A percentile compares a stretch with the other conserved stretches of the same genome.
Evolutionary conservation across 1,140 invertebrate species (phyloP).

Genomic region (Sarcophaga bullata): DNA sequence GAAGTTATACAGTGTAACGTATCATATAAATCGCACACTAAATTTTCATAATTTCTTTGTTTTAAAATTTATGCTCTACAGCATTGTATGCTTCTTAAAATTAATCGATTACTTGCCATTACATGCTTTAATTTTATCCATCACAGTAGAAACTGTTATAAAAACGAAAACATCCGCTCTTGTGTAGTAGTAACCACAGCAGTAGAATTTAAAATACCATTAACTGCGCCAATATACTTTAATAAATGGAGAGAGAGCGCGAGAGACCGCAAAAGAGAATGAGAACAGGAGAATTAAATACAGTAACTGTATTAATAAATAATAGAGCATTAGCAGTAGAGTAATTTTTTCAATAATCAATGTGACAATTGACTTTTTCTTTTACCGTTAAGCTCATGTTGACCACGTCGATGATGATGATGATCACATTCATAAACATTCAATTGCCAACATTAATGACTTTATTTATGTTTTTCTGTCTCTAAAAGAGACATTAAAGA

Average conservation of each 20-base stretch:
- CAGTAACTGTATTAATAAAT: not conserved
- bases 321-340: not conserved
- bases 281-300: not conserved
- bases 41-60: too few species aligned
- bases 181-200: too few species aligned
- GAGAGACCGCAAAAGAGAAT: not conserved
- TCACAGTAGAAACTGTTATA: too few species aligned
- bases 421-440: constrained; percentile 10
- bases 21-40: too few species aligned
- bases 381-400: not conserved
- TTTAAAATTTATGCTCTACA: too few species aligned
- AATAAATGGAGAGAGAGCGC: not conserved
- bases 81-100: too few species aligned
- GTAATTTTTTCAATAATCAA: not conserved
- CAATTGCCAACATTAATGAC: constrained; percentile 7
- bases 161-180: too few species aligned
- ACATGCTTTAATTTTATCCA: too few species aligned
- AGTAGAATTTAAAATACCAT: not conserved
- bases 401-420: not conserved
- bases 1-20: too few species aligned
- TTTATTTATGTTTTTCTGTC: too few species aligned
- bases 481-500: too few species aligned
- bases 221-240: not conserved
- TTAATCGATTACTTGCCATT: too few species aligned
- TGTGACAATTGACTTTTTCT: not conserved